These are phyloP conservation scores for Cochlearius cochlearius DNA, from an alignment of 2,113 vertebrate genomes.

Conservation along the genomic window DNA sequence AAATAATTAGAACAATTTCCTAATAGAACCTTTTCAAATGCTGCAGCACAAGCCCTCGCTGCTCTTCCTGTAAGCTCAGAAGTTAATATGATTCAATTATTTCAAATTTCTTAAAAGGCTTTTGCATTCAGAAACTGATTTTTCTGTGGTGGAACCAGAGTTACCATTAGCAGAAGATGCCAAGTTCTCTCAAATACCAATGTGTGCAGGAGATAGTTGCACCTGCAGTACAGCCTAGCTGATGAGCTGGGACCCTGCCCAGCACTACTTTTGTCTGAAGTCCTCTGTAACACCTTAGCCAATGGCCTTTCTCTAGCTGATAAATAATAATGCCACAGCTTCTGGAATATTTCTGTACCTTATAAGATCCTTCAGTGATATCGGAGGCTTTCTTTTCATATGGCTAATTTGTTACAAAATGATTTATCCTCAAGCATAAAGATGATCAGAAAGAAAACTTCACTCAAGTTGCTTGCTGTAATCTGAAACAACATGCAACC, in stretches of 20 bases:
- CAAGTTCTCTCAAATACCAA: background rate
- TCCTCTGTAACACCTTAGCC: slow-evolving; percentile 3
- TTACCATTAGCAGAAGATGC: background rate
- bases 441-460: background rate
- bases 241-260: slow-evolving; percentile 4
- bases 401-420: background rate
- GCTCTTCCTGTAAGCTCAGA: background rate
- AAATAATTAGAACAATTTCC: background rate
- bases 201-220: slow-evolving; percentile 10
- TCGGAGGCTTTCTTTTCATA: background rate
- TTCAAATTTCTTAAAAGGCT: background rate
- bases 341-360: background rate
- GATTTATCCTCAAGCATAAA: background rate
- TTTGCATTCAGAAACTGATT: background rate
- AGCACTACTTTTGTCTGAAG: background rate
- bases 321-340: background rate
- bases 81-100: background rate
- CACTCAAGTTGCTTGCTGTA: background rate
- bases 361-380: background rate
- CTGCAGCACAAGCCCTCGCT: background rate
- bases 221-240: background rate
- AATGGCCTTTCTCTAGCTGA: slow-evolving; percentile 6
- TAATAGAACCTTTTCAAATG: background rate
- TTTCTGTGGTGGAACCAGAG: background rate
- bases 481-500: background rate